phyloP scores from a whole-genome alignment of 1,140 invertebrate genomes.

The Pantala flavescens region DNA sequence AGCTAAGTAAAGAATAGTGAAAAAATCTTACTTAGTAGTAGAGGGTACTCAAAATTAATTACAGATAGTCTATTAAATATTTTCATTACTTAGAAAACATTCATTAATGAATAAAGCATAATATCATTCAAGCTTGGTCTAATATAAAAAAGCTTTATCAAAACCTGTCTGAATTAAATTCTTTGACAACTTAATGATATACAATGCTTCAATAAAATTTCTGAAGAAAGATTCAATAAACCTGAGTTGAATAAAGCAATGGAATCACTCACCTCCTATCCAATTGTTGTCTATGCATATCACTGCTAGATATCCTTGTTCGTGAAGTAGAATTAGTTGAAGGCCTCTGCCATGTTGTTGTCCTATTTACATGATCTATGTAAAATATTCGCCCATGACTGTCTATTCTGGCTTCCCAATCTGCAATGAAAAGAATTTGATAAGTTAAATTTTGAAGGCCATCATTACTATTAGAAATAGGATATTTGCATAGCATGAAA shows the following conservation, averaged over 20 bases:
- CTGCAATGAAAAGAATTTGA: slow-evolving; percentile 33
- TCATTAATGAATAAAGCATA: too few species aligned
- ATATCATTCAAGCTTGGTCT: too few species aligned
- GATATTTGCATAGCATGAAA: too few species aligned
- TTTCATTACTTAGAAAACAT: too few species aligned
- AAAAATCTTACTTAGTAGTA: slow-evolving; percentile 7
- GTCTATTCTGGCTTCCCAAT: slow-evolving; percentile 88
- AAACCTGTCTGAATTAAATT: too few species aligned
- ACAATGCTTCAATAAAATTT: too few species aligned
- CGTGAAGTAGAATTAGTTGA: slow-evolving; percentile 41
- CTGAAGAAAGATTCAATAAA: too few species aligned
- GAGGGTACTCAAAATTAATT: background rate
- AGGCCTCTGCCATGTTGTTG: slow-evolving; percentile 84
- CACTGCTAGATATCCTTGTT: slow-evolving; percentile 44
- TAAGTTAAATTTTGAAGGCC: background rate
- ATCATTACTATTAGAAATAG: too few species aligned
- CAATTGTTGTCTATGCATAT: slow-evolving; percentile 62
- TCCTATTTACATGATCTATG: slow-evolving; percentile 84
- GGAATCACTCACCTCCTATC: slow-evolving; percentile 49
- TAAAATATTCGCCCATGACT: slow-evolving; percentile 86
- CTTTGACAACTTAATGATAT: too few species aligned
- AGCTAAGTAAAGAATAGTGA: background rate
- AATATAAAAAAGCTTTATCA: too few species aligned
- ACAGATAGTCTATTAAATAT: too few species aligned
- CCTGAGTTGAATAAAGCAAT: too few species aligned